phyloP scores from a whole-genome alignment of 2,888 invertebrate genomes.

The Palloptera scutellata region DNA sequence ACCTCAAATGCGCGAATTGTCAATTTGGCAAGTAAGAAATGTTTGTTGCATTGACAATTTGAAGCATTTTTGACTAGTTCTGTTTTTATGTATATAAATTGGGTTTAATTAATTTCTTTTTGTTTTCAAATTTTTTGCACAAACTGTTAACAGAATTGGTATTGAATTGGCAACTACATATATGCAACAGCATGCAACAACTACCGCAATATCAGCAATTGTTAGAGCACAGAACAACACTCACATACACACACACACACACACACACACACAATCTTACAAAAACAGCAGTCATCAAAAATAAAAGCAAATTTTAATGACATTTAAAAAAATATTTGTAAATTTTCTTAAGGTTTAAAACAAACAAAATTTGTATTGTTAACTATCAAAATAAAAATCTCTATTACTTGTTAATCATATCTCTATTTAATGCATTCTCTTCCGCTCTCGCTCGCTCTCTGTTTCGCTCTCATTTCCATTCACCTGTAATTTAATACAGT shows the following conservation, averaged over 20 bases:
- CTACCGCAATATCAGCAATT: slow-evolving; percentile 34
- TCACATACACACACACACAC: slow-evolving; percentile 18
- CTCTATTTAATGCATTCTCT: slow-evolving; percentile 32
- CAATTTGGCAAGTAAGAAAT: slow-evolving; percentile 9
- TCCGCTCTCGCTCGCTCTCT: slow-evolving; percentile 33
- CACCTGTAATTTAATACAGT: too few relatives aligned
- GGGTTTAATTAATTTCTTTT: slow-evolving; percentile 38
- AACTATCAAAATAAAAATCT: slow-evolving; percentile 20
- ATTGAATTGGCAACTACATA: slow-evolving; percentile 26
- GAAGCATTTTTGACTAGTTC: slow-evolving; percentile 1
- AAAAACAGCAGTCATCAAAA: too few relatives aligned
- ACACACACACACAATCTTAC: slow-evolving; percentile 15
- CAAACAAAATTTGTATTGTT: too few relatives aligned
- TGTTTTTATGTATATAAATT: slow-evolving; percentile 36
- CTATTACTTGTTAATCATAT: slow-evolving; percentile 13
- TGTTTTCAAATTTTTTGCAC: slow-evolving; percentile 31
- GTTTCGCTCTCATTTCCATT: slow-evolving; percentile 21
- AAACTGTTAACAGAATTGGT: slow-evolving; percentile 39
- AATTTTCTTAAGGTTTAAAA: too few relatives aligned
- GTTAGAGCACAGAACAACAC: slow-evolving; percentile 19
- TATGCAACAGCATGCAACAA: slow-evolving; percentile 33
- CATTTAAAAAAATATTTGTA: too few relatives aligned
- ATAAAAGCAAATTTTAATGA: too few relatives aligned
- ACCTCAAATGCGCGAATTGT: slow-evolving; percentile 9
- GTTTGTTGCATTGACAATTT: slow-evolving; percentile 13